A percentile compares a stretch with the other conserved stretches of the same genome.
Conservation (phyloP, 2,797 vertebrate genomes). For the Morelia viridis region DNA sequence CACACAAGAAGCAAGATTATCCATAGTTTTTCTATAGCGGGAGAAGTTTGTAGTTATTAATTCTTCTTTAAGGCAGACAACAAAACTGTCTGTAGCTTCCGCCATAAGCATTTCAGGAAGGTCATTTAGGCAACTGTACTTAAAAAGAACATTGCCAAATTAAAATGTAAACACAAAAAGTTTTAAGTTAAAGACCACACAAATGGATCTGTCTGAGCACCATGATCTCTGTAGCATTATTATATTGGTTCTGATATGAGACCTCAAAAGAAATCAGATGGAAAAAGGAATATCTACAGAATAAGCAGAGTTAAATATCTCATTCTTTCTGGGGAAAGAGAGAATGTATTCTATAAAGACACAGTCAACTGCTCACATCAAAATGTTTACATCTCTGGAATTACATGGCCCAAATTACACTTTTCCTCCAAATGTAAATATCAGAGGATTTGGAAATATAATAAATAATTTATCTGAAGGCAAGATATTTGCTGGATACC, state of each 20-base stretch:
- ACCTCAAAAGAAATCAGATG: not conserved
- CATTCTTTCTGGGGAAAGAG: not conserved
- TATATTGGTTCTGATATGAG: not conserved
- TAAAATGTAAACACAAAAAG: not conserved
- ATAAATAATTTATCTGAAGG: not conserved
- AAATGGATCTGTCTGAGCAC: not conserved
- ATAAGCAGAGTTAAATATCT: not conserved
- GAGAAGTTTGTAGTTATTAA: slow-evolving; percentile 73
- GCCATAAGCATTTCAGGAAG: slow-evolving; percentile 76
- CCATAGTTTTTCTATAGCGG: slow-evolving; percentile 76
- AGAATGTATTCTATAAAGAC: not conserved
- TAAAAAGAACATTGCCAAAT: slow-evolving; percentile 22
- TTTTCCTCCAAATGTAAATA: not conserved
- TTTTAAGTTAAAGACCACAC: not conserved
- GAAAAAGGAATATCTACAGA: not conserved
- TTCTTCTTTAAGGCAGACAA: slow-evolving; percentile 75
- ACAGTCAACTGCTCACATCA: not conserved
- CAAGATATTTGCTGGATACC: not conserved
- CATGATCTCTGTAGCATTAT: not conserved
- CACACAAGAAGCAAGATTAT: slow-evolving; percentile 84
- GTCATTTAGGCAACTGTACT: slow-evolving; percentile 78
- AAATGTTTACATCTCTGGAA: not conserved
- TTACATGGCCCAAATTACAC: not conserved
- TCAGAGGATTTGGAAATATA: not conserved
- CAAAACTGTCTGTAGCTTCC: slow-evolving; percentile 72